These are phyloP conservation scores for Galerucella nymphaeae DNA, from an alignment of 2,888 invertebrate species.

Conservation along the genomic window DNA sequence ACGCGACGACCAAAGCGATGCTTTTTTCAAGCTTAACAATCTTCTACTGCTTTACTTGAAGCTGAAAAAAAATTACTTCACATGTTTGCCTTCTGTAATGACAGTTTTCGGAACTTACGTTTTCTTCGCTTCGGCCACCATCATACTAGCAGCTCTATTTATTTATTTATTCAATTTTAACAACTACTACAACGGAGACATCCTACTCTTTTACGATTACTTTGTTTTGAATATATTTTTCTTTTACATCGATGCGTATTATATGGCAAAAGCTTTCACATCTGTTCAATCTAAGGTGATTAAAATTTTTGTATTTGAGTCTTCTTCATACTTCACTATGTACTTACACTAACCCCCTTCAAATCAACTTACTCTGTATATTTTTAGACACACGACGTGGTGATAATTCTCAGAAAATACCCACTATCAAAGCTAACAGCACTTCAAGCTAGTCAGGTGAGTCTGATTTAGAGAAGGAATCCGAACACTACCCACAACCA, in stretches of 20 bases:
- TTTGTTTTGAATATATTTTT: background rate
- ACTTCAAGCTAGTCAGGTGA: background rate
- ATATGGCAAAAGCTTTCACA: background rate
- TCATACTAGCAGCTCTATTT: background rate
- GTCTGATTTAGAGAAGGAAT: background rate
- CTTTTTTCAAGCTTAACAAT: background rate
- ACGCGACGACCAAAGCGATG: background rate
- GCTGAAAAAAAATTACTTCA: background rate
- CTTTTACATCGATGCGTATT: background rate
- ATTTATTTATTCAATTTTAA: background rate
- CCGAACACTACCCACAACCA: too few species aligned
- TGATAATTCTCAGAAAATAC: background rate
- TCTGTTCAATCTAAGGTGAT: background rate
- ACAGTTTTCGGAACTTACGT: background rate
- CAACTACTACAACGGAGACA: background rate
- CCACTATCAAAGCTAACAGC: background rate
- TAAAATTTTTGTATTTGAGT: background rate
- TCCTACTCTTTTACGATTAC: background rate
- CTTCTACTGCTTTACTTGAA: background rate
- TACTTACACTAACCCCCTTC: too few species aligned
- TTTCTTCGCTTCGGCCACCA: background rate
- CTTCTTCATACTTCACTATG: background rate
- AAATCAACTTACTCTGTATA: too few species aligned
- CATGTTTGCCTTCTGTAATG: background rate
- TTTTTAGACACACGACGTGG: background rate